Conservation (phyloP, 2,888 invertebrate genomes). For the Microctonus hyperodae region DNA sequence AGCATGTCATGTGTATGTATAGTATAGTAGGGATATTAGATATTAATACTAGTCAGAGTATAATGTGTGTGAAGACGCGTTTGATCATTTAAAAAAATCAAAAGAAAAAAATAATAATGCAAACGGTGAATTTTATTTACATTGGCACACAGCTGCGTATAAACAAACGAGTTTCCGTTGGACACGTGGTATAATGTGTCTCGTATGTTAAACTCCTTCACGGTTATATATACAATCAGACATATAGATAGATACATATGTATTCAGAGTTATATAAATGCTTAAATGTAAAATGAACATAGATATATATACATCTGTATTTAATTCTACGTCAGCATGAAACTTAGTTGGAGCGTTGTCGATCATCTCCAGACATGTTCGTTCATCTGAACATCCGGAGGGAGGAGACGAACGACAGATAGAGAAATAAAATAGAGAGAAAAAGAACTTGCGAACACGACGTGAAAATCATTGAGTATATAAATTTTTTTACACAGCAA, state of each 20-base stretch:
- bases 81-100: conserved; percentile 1
- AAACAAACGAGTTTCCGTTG: conserved; percentile 34
- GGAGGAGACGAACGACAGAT: conserved; percentile 1
- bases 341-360: conserved; percentile 1
- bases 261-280: background rate
- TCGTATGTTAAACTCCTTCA: background rate
- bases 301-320: background rate
- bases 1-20: too few relatives aligned
- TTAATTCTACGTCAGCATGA: background rate
- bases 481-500: conserved; percentile 26
- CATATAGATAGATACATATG: too few relatives aligned
- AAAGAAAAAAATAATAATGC: background rate
- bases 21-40: too few relatives aligned
- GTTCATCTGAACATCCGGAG: conserved; percentile 13
- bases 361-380: conserved; percentile 16
- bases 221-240: background rate
- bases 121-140: conserved; percentile 17
- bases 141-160: conserved; percentile 38
- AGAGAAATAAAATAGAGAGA: background rate
- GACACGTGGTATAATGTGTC: conserved; percentile 13
- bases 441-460: conserved; percentile 27
- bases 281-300: background rate
- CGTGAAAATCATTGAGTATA: conserved; percentile 35
- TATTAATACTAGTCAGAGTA: background rate
- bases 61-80: conserved; percentile 4